Base-by-base conservation (phyloP, 2,113 vertebrate species). In the Nesogale talazaci region DNA sequence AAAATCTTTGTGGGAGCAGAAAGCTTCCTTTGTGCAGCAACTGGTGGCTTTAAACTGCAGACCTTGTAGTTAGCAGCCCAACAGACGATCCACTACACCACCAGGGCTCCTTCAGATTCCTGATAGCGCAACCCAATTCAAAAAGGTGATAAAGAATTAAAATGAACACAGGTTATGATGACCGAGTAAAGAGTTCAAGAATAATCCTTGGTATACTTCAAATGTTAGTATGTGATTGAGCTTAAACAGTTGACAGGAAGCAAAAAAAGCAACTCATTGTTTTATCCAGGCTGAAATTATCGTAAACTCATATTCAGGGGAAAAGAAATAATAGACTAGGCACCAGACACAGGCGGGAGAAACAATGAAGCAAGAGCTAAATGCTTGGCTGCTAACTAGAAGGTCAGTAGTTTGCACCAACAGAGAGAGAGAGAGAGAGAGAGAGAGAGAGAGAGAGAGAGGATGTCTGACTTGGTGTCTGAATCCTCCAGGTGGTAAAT, bases 61-160 rank as follows among this genome's bases (percentile, higher is more conserved):
- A 72, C 65, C 83, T 36, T 83, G 34, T 36, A 83, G 31, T 23
- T 75, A 40, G 80, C 46, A 7, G 46, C 46, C 46, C 46, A 10
- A 52, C 46, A 52, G 9, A 52, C 9, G 14, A 52, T 12, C 42
- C 46, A 52, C 46, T 52, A 12, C 46, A 52, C 46, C 46, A 52
- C 46, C 46, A 52, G 46, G 46, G 75, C 19, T 63, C 56, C 23
- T 79, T 23, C 72, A 83, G 78, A 92, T 56, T 1, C 11, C 31
- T 82, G 85, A 36, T 56, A 78, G 80, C 31, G 23, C 72, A 59
- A 80, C 69, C 86, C 11, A 91, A 27, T 88, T 82, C 75, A 83
- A 78, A 90, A 79, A 82, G 22, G 52, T 90, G 76, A 75, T 36
- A 34, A 1, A 83, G 76, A 95, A 86, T 83, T 42, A 57, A 75